phyloP scores from a whole-genome alignment of 2,113 vertebrate genomes.

The Cinclus mexicanus region DNA sequence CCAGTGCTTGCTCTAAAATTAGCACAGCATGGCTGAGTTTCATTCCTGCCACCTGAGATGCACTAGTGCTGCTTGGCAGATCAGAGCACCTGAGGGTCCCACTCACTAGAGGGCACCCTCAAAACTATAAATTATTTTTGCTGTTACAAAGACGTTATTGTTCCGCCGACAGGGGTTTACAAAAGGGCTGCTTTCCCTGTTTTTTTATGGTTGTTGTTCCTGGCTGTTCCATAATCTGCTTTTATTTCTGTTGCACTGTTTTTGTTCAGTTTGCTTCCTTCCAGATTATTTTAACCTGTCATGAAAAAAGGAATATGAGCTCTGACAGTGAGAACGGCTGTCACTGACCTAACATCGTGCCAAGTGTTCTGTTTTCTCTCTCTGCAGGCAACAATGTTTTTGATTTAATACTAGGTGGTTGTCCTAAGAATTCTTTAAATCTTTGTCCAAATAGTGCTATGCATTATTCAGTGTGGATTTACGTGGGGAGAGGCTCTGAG shows the following conservation, averaged over 20 bases:
- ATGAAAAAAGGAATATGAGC: background rate
- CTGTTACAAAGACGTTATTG: background rate
- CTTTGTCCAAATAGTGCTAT: background rate
- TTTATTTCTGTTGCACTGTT: background rate
- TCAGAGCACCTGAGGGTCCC: background rate
- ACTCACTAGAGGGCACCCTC: constrained; percentile 16
- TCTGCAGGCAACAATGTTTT: background rate
- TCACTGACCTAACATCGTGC: background rate
- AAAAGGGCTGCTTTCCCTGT: background rate
- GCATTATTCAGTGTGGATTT: background rate
- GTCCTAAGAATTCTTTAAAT: background rate
- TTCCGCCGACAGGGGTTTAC: background rate
- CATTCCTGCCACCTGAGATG: background rate
- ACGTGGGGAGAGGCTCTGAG: background rate
- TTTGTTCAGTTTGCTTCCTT: background rate
- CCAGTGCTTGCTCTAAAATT: background rate
- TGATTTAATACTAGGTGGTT: background rate
- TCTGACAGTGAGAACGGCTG: background rate
- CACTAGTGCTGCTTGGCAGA: background rate
- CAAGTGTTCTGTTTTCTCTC: background rate
- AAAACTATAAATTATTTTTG: background rate
- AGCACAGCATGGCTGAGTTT: background rate
- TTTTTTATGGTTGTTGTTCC: background rate
- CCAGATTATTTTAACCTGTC: background rate
- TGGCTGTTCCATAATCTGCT: background rate